Conservation (phyloP, 1,140 invertebrate species). For the Ylistrum balloti region DNA sequence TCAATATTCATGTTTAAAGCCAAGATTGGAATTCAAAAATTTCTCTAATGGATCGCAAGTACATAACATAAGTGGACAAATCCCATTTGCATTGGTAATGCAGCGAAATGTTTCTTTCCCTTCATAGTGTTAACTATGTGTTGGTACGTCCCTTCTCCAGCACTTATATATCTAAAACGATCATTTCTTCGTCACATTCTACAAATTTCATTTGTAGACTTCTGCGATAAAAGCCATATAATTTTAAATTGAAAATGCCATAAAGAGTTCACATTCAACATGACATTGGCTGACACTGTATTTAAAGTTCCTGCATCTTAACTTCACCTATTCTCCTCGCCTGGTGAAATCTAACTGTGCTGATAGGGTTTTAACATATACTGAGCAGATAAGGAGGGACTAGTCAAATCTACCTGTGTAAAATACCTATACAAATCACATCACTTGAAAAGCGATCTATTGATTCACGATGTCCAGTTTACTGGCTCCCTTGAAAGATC, state of each 20-base stretch:
- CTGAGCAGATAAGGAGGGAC: not conserved
- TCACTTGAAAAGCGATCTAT: conserved; percentile 38
- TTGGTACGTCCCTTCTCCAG: not conserved
- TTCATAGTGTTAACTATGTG: not conserved
- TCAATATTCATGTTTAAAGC: not conserved
- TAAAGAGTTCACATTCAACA: not conserved
- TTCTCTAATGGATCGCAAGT: not conserved
- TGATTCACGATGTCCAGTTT: conserved; percentile 25
- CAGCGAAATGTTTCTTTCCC: not conserved
- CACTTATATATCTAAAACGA: not conserved
- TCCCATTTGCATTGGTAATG: not conserved
- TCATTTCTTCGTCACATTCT: not conserved
- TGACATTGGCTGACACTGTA: not conserved
- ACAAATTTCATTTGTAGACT: not conserved
- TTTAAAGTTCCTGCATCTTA: not conserved
- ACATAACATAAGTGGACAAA: not conserved
- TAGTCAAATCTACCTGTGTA: conserved; percentile 8
- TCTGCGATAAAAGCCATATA: not conserved
- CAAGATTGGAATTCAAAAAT: not conserved
- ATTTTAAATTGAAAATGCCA: not conserved
- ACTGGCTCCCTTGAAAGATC: not conserved
- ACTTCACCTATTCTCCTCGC: not conserved
- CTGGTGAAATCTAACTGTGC: not conserved
- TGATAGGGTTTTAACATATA: not conserved
- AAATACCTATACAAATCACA: conserved; percentile 38